Percentiles rank a stretch among this genome's conserved stretches.
phyloP scores from a whole-genome alignment of 1,140 invertebrate species.

The Trichomalopsis sarcophagae region DNA sequence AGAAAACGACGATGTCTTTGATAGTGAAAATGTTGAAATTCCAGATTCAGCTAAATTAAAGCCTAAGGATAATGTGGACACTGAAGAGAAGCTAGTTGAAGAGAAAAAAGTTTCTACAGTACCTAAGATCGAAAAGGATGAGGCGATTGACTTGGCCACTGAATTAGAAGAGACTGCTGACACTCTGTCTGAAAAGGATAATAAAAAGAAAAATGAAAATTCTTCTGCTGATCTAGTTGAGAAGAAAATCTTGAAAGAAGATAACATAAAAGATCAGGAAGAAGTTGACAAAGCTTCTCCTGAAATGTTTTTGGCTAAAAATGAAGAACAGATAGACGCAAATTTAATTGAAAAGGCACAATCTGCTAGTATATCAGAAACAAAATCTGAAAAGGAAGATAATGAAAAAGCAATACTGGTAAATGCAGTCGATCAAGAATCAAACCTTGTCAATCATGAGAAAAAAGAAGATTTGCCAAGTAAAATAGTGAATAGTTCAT shows the following conservation, averaged over 20 bases:
- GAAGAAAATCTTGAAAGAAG: background rate
- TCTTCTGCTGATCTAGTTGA: background rate
- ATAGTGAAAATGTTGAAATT: slow-evolving; percentile 27
- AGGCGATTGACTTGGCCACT: background rate
- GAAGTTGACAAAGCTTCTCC: background rate
- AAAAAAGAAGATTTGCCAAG: background rate
- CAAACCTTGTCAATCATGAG: slow-evolving; percentile 32
- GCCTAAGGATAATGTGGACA: background rate
- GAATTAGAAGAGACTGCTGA: background rate
- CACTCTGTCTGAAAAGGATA: background rate
- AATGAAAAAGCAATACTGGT: background rate
- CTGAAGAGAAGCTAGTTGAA: background rate
- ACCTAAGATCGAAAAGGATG: background rate
- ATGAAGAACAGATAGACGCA: background rate
- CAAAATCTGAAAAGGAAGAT: background rate
- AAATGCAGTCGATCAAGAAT: background rate
- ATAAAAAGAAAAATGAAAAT: background rate
- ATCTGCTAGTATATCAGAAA: background rate
- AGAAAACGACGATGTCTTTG: slow-evolving; percentile 19
- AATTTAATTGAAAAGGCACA: background rate
- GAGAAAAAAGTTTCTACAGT: background rate
- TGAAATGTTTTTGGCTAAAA: background rate
- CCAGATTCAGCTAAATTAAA: background rate
- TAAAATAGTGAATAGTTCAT: slow-evolving; percentile 17
- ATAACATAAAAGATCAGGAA: background rate